phyloP scores from a whole-genome alignment of 2,888 invertebrate genomes.

The Ernsta delagoae region DNA sequence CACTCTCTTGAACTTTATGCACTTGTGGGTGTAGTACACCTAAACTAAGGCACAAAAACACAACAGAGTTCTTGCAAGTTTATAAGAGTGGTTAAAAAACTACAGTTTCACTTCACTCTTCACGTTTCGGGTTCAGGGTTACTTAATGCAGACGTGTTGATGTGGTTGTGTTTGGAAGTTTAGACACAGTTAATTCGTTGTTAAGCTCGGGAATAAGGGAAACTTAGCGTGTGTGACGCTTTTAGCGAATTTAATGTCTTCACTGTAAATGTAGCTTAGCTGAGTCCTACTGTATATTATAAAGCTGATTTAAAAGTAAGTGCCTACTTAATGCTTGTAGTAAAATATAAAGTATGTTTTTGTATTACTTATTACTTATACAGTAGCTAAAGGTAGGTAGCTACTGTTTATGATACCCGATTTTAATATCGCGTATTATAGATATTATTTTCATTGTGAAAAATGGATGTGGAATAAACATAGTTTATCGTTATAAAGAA shows the following conservation, averaged over 20 bases:
- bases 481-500: no score
- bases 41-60: neutral
- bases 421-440: no score
- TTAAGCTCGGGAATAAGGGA: slow-evolving; percentile 14
- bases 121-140: neutral
- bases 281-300: neutral
- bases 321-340: no score
- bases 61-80: neutral
- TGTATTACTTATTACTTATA: neutral
- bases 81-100: neutral
- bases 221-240: slow-evolving; percentile 1
- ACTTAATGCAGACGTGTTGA: slow-evolving; percentile 6
- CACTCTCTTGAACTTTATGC: no score
- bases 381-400: no score
- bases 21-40: no score
- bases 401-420: no score
- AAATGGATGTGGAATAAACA: no score
- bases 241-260: neutral
- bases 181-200: slow-evolving; percentile 4
- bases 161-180: slow-evolving; percentile 14
- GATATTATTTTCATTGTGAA: no score
- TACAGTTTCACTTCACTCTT: neutral
- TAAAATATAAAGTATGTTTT: neutral
- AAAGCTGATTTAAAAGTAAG: no score
- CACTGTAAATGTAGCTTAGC: neutral